Conservation (phyloP, 2,888 invertebrate genomes). For the Diogma glabrata region DNA sequence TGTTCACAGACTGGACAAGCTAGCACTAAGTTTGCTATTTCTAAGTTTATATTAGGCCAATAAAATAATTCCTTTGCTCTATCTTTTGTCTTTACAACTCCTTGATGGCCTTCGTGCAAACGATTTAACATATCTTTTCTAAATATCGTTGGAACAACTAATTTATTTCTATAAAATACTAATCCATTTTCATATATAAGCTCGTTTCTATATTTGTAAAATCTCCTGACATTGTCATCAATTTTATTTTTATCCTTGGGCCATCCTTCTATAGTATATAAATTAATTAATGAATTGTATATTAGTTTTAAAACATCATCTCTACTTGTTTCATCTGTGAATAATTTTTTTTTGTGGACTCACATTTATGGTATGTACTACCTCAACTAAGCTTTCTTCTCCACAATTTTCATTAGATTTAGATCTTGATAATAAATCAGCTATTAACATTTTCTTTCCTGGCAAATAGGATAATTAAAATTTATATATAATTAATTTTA, state of each 20-base stretch:
- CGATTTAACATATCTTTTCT: background rate
- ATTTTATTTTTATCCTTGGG: background rate
- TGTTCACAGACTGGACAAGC: background rate
- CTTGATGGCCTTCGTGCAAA: background rate
- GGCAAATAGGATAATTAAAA: too few species aligned
- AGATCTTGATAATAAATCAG: too few species aligned
- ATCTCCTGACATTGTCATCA: background rate
- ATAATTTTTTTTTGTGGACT: background rate
- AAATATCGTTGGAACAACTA: constrained; percentile 3
- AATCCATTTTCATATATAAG: background rate
- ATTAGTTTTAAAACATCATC: background rate
- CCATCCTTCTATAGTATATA: background rate
- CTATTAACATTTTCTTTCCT: too few species aligned
- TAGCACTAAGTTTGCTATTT: background rate
- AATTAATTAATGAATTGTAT: too few species aligned
- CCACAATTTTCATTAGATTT: too few species aligned
- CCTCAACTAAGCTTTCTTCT: background rate
- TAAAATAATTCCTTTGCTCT: background rate
- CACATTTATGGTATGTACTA: constrained; percentile 4
- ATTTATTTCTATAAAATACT: constrained; percentile 2
- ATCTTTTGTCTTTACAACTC: background rate
- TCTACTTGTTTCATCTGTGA: background rate
- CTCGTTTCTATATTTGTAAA: constrained; percentile 1
- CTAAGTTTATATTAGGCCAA: background rate
- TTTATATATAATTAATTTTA: too few species aligned